Evolutionary conservation across 53 echinoderm and acorn worm species (phyloP), one percentile per base, ranked within the genome.

Genomic region (Mesocentrotus franciscanus): DNA sequence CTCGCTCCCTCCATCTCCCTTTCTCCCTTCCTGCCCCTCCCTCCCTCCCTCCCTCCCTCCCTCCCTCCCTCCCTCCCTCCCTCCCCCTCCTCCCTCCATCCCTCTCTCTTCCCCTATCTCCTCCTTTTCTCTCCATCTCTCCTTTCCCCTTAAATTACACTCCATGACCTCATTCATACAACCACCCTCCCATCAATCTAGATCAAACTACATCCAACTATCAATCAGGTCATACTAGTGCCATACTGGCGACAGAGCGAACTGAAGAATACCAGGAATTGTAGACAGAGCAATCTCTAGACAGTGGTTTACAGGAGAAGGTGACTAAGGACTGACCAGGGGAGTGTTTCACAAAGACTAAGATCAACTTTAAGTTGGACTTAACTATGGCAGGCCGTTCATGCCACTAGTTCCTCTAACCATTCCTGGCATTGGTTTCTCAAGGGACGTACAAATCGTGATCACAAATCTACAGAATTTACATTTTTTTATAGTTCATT

Each of bases 161-260:
- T 75, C 75, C 27, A 30, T 79, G 79, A 79, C 79, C 32, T 17
- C 75, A 75, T 75, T 32, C 29, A 75, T 32, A 29, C 75, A 30
- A 75, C 75, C 4, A 75, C 75, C 12, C 75, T 29, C 75, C n/a
- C 29, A 75, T 75, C 75, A 29, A 75, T 75, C 75, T 30, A 30
- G 75, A 32, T 75, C 75, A 75, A 75, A 75, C 75, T 75, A 12
- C 75, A 75, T 29, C 32, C 75, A 20, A 39, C 39, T 6, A 79
- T 79, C 79, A 36, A 79, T 39, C 79, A 39, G 79, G 35, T 39
- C 79, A 79, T 79, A 18, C 18, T 17, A 79, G 79, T 79, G 79
- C 79, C 39, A 79, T 8, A 35, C 16, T 36, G 79, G 79, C 36
- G 79, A 36, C 79, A 79, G 36, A 79, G 36, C 4, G 14, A 79